These are phyloP conservation scores for Pituophis catenifer DNA, from an alignment of 2,113 vertebrate genomes.

Conservation along the genomic window DNA sequence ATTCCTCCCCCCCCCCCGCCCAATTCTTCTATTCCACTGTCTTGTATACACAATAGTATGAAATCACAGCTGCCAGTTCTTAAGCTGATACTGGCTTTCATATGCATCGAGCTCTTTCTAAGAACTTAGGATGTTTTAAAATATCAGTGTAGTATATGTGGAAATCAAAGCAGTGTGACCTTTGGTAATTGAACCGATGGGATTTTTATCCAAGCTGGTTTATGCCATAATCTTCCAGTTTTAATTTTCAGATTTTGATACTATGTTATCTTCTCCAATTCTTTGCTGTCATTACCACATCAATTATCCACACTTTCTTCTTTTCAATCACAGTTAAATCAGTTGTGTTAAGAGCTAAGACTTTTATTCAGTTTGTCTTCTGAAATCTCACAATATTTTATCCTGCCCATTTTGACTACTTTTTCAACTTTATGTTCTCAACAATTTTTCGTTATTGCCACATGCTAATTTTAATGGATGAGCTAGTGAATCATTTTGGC, in stretches of 20 bases:
- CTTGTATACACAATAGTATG: not conserved
- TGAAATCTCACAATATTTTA: not conserved
- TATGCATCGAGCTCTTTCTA: not conserved
- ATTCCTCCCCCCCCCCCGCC: not conserved
- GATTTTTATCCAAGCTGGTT: not conserved
- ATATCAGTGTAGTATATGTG: not conserved
- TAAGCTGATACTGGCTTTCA: not conserved
- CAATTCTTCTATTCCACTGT: not conserved
- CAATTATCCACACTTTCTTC: not conserved
- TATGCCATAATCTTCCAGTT: not conserved
- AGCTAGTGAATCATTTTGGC: not conserved
- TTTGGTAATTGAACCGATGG: not conserved
- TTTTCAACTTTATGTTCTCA: not conserved
- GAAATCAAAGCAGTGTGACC: not conserved
- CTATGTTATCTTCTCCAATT: not conserved
- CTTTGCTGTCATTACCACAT: not conserved
- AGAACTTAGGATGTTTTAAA: not conserved
- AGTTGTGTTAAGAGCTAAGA: not conserved
- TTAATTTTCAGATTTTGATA: not conserved
- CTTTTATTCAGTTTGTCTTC: not conserved
- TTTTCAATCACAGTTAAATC: not conserved
- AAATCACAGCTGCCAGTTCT: not conserved
- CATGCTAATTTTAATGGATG: not conserved
- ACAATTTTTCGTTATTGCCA: not conserved
- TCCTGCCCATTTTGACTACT: not conserved